Conservation (phyloP, 2,888 invertebrate species). For the Mythimna loreyi region DNA sequence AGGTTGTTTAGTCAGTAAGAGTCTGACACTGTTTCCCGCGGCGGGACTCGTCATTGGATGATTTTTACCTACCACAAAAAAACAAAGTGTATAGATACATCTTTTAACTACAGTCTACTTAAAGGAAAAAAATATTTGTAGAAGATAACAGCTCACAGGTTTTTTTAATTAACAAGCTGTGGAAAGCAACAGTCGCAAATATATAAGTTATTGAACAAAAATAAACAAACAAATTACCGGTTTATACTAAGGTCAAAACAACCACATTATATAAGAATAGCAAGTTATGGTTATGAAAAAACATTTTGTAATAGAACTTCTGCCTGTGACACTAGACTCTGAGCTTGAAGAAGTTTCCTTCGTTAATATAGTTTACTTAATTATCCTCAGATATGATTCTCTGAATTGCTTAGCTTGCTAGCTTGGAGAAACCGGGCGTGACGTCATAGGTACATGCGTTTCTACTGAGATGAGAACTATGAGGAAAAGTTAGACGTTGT, state of each 20-base stretch:
- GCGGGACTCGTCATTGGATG: too few relatives aligned
- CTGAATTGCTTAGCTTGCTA: constrained; percentile 7
- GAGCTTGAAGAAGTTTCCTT: not conserved
- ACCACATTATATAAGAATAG: constrained; percentile 48
- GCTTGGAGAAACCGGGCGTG: constrained; percentile 20
- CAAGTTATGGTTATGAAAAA: constrained; percentile 47
- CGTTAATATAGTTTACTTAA: constrained; percentile 33
- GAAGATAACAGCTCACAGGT: not conserved
- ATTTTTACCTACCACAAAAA: too few relatives aligned
- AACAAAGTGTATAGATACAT: too few relatives aligned
- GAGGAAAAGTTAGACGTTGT: constrained; percentile 19
- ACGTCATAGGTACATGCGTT: constrained; percentile 9
- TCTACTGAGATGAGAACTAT: not conserved
- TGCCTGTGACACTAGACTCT: constrained; percentile 24
- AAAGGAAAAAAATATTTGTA: not conserved
- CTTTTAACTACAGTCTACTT: too few relatives aligned
- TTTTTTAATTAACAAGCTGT: not conserved
- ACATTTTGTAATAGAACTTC: constrained; percentile 22
- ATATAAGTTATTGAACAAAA: not conserved
- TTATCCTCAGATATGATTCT: constrained; percentile 27
- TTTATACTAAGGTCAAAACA: constrained; percentile 33
- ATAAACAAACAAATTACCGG: constrained; percentile 32
- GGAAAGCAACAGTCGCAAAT: not conserved
- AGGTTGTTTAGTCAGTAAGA: too few relatives aligned
- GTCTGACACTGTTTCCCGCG: too few relatives aligned